A percentile compares a stretch with the other conserved stretches of the same genome.
These are phyloP conservation scores for Oplegnathus fasciatus DNA, from an alignment of 2,113 vertebrate species.

Conservation along the genomic window DNA sequence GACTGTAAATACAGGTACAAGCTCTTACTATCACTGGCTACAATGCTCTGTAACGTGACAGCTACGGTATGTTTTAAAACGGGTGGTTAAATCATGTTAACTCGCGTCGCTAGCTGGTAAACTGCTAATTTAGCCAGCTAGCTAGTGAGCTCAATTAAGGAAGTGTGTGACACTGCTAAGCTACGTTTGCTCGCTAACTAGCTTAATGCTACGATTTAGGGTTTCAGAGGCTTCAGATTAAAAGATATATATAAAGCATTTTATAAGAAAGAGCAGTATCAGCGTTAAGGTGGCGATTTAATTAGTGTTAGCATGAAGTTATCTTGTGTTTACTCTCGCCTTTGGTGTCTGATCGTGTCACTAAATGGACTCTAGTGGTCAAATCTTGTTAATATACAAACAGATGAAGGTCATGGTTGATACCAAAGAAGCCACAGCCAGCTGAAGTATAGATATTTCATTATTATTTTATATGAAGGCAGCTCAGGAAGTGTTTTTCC, in stretches of 20 bases:
- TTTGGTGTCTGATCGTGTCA: neutral
- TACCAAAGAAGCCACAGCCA: neutral
- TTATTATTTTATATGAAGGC: no score
- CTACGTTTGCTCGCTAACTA: neutral
- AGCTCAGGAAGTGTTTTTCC: no score
- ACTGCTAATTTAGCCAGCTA: constrained; percentile 32
- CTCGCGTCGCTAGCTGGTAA: neutral
- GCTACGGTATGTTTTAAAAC: neutral
- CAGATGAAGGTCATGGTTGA: neutral
- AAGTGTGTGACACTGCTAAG: neutral
- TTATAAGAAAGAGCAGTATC: neutral
- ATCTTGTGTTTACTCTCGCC: constrained; percentile 3
- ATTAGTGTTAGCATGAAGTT: neutral
- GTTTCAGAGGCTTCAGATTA: neutral
- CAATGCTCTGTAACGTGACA: accelerated
- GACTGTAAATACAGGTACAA: constrained; percentile 7
- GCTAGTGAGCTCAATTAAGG: neutral
- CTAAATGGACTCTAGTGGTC: no score
- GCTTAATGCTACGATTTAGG: neutral
- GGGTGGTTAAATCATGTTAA: neutral
- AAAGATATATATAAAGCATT: neutral
- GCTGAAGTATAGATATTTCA: no score
- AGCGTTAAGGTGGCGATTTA: neutral
- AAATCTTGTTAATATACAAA: neutral
- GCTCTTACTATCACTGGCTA: neutral